phyloP scores from a whole-genome alignment of 2,888 invertebrate species.

The Teleogryllus oceanicus region DNA sequence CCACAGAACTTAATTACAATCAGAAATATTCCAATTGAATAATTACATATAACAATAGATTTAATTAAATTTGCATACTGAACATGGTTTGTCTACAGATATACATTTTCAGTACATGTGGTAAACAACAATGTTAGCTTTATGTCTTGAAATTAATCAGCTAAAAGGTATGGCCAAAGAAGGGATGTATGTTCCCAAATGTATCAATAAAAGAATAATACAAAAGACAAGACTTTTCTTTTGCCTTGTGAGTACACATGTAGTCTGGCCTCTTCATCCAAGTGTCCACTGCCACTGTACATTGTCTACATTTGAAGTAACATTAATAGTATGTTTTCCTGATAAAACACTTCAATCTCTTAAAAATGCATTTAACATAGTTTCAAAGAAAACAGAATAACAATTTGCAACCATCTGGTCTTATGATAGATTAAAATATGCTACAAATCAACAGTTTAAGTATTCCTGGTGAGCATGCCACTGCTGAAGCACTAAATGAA shows the following conservation, averaged over 20 bases:
- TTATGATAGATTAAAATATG: not conserved
- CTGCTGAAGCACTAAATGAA: not conserved
- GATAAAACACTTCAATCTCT: constrained; percentile 18
- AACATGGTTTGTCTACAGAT: not conserved
- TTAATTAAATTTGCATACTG: too few relatives aligned
- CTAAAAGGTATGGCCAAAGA: constrained; percentile 3
- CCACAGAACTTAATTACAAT: constrained; percentile 3
- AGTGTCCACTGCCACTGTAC: not conserved
- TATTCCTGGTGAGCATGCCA: constrained; percentile 18
- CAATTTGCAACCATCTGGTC: constrained; percentile 4
- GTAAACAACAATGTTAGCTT: not conserved
- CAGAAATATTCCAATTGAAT: not conserved
- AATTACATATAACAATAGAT: not conserved
- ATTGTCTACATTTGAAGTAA: not conserved
- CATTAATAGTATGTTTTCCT: not conserved
- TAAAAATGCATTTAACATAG: constrained; percentile 9
- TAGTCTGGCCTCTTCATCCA: constrained; percentile 1
- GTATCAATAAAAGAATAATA: constrained; percentile 18
- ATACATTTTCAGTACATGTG: constrained; percentile 10
- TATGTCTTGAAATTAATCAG: not conserved
- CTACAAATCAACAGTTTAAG: constrained; percentile 4
- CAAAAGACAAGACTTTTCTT: not conserved
- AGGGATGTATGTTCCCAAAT: not conserved
- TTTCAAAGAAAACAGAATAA: not conserved
- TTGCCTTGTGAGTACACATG: not conserved